Evolutionary conservation across 1,140 invertebrate genomes (phyloP).

Genomic region (Pentalonia nigronervosa): DNA sequence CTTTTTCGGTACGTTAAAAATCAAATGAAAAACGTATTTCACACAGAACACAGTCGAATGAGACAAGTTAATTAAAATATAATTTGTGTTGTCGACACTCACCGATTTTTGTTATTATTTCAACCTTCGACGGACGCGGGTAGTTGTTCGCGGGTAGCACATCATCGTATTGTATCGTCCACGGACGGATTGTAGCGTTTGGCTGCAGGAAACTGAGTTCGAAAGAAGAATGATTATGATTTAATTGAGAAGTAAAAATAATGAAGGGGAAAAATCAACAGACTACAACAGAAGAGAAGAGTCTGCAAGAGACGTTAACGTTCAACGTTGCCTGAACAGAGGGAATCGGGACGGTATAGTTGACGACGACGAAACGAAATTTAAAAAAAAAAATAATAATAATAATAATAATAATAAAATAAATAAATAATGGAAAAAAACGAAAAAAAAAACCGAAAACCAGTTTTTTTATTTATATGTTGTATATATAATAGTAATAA

Average conservation of each 20-base stretch:
- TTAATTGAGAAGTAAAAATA: neutral
- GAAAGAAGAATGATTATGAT: neutral
- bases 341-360: neutral
- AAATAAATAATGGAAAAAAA: slow-evolving; percentile 15
- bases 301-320: neutral
- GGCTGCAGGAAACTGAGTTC: neutral
- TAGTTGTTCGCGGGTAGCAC: neutral
- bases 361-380: neutral
- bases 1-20: neutral
- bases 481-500: neutral
- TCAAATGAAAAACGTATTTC: neutral
- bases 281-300: neutral
- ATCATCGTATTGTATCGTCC: neutral
- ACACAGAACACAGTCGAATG: neutral
- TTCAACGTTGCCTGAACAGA: neutral
- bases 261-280: neutral
- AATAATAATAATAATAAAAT: neutral
- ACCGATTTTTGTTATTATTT: neutral
- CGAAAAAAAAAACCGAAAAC: slow-evolving; percentile 45
- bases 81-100: neutral
- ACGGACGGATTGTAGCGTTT: neutral
- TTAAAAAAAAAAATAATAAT: slow-evolving; percentile 10
- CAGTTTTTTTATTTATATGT: slow-evolving; percentile 24
- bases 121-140: neutral
- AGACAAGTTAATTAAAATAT: neutral